Evolutionary conservation across 2,888 invertebrate species (phyloP), one percentile per base, ranked within the genome.

Genomic region (Andrena camellia): DNA sequence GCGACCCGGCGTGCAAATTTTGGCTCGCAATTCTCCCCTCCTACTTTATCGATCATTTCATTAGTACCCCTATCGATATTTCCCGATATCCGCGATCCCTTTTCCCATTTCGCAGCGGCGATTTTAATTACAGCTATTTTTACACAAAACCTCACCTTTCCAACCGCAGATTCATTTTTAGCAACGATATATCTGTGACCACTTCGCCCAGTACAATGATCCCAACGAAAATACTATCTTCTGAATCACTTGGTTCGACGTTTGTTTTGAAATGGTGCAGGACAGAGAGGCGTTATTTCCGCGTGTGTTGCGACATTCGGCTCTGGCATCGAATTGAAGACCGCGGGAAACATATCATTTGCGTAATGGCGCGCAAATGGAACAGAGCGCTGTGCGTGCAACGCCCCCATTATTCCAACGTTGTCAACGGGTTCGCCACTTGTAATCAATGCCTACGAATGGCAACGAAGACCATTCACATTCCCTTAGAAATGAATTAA

Each of bases 311-410:
- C 63, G 13, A 57, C 35, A n/a, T 26, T 63, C 13, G 50, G 10
- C 1, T 31, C 23, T 23, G 23, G 67, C 23, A 5, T 33, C 42
- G 23, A 68, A 66, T 72, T 48, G 52, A 66, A 57, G 67, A 69
- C 64, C 60, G 71, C 83, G 72, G 72, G 83, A 74, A 76, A 76
- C 48, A 54, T 84, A 74, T 84, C 62, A 67, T 78, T 78, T 67
- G 69, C 74, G 42, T 78, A 77, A 74, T 78, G 33, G 72, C 62
- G 54, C 66, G 62, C 72, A 72, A 84, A 81, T 84, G 75, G 60
- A 78, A 60, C 67, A 62, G 83, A 76, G 71, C 78, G 23, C 33
- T 70, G 7, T 64, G 77, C 85, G 57, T 78, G 60, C 68, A 75
- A 60, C 71, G 74, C 57, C 52, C 67, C 20, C 60, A 57, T 79